These are phyloP conservation scores for Bos javanicus DNA, from an alignment of 2,113 vertebrate species.

Conservation along the genomic window DNA sequence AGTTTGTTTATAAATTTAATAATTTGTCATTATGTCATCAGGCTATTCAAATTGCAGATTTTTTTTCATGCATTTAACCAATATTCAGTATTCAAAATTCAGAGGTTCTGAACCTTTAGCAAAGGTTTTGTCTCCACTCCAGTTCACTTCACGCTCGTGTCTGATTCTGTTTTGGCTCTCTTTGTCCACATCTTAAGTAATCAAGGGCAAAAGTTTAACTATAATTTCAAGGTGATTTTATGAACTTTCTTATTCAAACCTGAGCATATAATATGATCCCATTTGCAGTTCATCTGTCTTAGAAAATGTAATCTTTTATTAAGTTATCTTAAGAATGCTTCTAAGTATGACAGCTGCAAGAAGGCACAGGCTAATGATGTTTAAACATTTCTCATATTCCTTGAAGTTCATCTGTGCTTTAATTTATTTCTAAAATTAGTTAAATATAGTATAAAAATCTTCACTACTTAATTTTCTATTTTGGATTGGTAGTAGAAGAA, in stretches of 20 bases:
- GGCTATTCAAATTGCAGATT: not conserved
- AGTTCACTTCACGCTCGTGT: not conserved
- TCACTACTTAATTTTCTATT: not conserved
- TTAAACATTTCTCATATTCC: not conserved
- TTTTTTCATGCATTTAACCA: not conserved
- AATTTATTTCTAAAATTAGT: not conserved
- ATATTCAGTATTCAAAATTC: not conserved
- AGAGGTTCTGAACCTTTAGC: not conserved
- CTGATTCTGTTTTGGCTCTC: not conserved
- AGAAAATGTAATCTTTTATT: constrained; percentile 36
- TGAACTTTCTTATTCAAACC: not conserved
- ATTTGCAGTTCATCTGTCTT: constrained; percentile 12
- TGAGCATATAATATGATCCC: not conserved
- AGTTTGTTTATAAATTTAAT: not conserved
- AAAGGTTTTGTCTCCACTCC: not conserved
- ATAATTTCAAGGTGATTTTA: not conserved
- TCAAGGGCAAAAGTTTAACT: not conserved
- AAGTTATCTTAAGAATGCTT: constrained; percentile 62
- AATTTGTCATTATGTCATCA: not conserved
- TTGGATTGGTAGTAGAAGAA: not conserved
- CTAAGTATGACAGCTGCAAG: constrained; percentile 52
- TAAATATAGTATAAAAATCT: not conserved
- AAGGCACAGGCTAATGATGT: not conserved
- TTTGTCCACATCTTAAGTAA: not conserved
- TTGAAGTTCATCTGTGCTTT: not conserved